These are phyloP conservation scores for Noctua janthina DNA, from an alignment of 2,888 invertebrate genomes.

Conservation along the genomic window DNA sequence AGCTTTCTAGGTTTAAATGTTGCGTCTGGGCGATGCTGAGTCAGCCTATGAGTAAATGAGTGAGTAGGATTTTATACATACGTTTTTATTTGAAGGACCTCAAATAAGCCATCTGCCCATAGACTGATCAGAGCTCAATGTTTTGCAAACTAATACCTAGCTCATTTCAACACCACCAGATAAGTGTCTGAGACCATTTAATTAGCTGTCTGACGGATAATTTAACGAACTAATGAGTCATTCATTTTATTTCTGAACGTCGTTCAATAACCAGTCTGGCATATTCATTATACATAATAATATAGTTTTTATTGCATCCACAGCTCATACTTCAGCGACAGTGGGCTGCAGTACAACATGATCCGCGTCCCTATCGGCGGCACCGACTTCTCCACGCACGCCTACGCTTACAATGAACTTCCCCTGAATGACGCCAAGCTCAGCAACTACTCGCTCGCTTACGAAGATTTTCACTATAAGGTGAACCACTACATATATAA, in stretches of 20 bases:
- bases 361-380: conserved; percentile 93
- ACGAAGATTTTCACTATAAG: conserved; percentile 93
- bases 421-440: conserved; percentile 90
- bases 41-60: background rate
- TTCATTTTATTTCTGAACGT: background rate
- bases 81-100: background rate
- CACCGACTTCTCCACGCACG: conserved; percentile 94
- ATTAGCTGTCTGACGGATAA: background rate
- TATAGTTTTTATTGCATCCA: conserved; percentile 76
- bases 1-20: background rate
- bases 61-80: background rate
- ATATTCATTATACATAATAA: background rate
- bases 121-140: background rate
- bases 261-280: background rate
- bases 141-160: too few relatives aligned
- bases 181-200: background rate
- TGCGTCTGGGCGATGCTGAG: background rate
- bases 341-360: conserved; percentile 94
- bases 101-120: background rate
- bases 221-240: background rate
- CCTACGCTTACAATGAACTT: conserved; percentile 93
- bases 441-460: conserved; percentile 90
- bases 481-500: conserved; percentile 75
- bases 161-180: too few relatives aligned
- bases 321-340: conserved; percentile 93